Base-by-base conservation (phyloP, 1,140 invertebrate genomes). In the Trypoxylus dichotomus region DNA sequence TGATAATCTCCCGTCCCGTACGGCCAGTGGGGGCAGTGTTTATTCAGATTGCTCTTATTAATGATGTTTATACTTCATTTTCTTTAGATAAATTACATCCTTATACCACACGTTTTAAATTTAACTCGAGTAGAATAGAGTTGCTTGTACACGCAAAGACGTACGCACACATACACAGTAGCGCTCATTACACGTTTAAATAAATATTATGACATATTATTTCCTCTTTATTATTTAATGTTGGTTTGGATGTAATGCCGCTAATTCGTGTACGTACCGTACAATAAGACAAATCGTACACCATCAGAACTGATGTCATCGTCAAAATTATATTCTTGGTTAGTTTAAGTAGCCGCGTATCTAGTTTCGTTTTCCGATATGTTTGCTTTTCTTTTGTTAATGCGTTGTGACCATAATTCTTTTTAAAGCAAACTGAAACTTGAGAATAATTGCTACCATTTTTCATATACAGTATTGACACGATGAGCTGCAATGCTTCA, bases 61-160 rank as follows among this genome's bases (percentile, higher is more conserved):
- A 63, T 63, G 60, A 63, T 63, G 60, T 63, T 63, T 63, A 63
- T 27, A 27, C 60, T 63, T 63, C 60, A 63, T 63, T 63, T 63
- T 63, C 60, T 63, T 63, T 27, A 27, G 60, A 63, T 63, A 63
- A 63, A 63, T 63, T 63, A 63, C 60, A 63, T 63, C 60, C 60
- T 63, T 27, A 27, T 63, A 63, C 60, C 25, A 19, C 25, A 19
- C 21, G 60, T 24, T 63, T 63, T 63, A 63, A 63, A 63, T 63
- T 63, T 63, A 63, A 63, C 43, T 47, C n/a, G 43, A 47, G 43
- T 13, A 47, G 43, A 47, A 47, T 47, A 47, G 11, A 63, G 13
- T n/a, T n/a, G n/a, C 32, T 37, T 37, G 32, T 37, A 37, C 32
- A 63, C 60, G 21, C 60, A 27, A 11, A 63, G 10, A 63, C 60